phyloP scores from a whole-genome alignment of 2,797 vertebrate species.

The Cygnus olor region DNA sequence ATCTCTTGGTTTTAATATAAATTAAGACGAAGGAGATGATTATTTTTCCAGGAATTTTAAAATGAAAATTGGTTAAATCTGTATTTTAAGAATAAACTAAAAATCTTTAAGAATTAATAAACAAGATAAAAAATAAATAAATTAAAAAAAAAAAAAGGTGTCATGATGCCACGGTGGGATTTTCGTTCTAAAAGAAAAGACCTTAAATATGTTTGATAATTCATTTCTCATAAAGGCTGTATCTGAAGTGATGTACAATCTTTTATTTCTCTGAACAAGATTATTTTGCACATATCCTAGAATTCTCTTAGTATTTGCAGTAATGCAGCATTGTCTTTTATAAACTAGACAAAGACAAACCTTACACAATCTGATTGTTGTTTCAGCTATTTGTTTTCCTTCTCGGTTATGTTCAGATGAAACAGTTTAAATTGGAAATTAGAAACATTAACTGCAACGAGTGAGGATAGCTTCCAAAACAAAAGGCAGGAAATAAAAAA shows the following conservation, averaged over 20 bases:
- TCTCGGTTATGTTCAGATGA: not conserved
- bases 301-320: not conserved
- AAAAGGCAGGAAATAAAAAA: not conserved
- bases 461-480: not conserved
- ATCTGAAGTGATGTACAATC: not conserved
- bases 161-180: not conserved
- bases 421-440: not conserved
- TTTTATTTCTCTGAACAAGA: not conserved
- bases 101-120: not conserved
- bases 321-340: not conserved
- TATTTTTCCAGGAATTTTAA: not conserved
- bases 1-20: slow-evolving; percentile 11
- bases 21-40: not conserved
- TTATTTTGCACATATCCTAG: not conserved
- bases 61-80: not conserved
- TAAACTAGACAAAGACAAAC: not conserved
- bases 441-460: not conserved
- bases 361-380: not conserved
- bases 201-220: slow-evolving; percentile 5
- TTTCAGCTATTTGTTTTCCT: not conserved
- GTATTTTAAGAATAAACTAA: not conserved
- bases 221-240: not conserved
- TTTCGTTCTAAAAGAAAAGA: slow-evolving; percentile 21
- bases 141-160: not conserved
- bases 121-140: not conserved